Percentiles rank a stretch among this genome's conserved stretches.
Evolutionary conservation across 2,113 vertebrate genomes (phyloP).

Genomic region (Cyanistes caeruleus): DNA sequence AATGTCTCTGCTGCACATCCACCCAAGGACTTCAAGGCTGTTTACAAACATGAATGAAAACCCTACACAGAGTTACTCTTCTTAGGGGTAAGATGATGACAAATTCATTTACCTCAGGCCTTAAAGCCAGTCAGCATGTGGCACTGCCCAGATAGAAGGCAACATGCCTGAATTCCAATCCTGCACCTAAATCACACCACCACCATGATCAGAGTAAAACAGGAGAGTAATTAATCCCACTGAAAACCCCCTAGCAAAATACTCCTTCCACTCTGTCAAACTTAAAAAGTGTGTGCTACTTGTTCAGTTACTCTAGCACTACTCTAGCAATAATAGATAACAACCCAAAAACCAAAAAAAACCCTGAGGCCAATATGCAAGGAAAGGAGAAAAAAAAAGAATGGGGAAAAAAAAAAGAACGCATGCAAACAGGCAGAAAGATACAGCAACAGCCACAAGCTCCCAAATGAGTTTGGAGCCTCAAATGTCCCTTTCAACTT

Average conservation of each 20-base stretch:
- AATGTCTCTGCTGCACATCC: not conserved
- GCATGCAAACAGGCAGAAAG: not conserved
- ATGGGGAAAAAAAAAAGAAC: not conserved
- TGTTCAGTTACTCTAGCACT: not conserved
- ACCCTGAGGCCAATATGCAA: not conserved
- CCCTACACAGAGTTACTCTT: not conserved
- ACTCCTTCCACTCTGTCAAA: not conserved
- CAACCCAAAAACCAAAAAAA: not conserved
- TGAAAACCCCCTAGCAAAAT: not conserved
- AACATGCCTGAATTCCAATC: not conserved
- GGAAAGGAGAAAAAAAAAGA: not conserved
- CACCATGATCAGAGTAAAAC: not conserved
- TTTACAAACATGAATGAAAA: not conserved
- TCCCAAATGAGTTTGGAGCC: not conserved
- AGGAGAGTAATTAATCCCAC: not conserved
- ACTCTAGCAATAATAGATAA: not conserved
- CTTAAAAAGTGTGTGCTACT: not conserved
- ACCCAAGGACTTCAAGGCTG: not conserved
- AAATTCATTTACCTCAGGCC: not conserved
- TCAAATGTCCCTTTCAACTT: slow-evolving; percentile 43
- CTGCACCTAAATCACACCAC: not conserved
- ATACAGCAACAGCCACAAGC: not conserved
- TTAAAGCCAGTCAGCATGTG: not conserved
- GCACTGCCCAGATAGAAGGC: not conserved
- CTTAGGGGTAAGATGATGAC: not conserved